phyloP scores from a whole-genome alignment of 1,140 invertebrate genomes.

The Arion vulgaris region DNA sequence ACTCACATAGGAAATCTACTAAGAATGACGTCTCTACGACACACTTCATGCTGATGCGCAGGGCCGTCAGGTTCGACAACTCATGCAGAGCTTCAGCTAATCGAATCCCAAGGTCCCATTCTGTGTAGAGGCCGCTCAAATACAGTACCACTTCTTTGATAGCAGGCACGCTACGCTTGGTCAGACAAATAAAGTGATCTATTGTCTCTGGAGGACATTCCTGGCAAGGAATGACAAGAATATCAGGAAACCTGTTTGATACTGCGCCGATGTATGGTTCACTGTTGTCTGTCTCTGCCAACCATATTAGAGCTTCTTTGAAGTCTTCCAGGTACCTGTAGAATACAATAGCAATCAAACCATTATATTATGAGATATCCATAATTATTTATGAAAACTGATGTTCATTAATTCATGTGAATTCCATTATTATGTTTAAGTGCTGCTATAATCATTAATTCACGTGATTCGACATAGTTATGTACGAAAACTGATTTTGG shows the following conservation, averaged over 20 bases:
- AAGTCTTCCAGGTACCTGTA: slow-evolving; percentile 36
- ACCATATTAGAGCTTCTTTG: slow-evolving; percentile 40
- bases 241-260: slow-evolving; percentile 40
- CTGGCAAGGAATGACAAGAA: slow-evolving; percentile 43
- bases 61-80: slow-evolving; percentile 37
- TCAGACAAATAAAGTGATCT: slow-evolving; percentile 39
- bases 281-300: slow-evolving; percentile 45
- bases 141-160: slow-evolving; percentile 56
- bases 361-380: too few species aligned
- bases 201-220: slow-evolving; percentile 41
- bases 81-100: slow-evolving; percentile 43
- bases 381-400: too few species aligned
- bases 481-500: too few species aligned
- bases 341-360: background rate
- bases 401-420: too few species aligned
- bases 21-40: slow-evolving; percentile 47
- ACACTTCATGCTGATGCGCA: slow-evolving; percentile 44
- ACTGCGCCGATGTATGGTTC: slow-evolving; percentile 30
- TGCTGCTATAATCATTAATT: too few species aligned
- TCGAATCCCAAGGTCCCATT: slow-evolving; percentile 26
- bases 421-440: too few species aligned
- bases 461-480: too few species aligned
- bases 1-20: slow-evolving; percentile 47
- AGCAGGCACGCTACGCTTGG: background rate
- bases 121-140: slow-evolving; percentile 44